Evolutionary conservation across 2,888 invertebrate species (phyloP).

Genomic region (Leptinotarsa rubiginosa): DNA sequence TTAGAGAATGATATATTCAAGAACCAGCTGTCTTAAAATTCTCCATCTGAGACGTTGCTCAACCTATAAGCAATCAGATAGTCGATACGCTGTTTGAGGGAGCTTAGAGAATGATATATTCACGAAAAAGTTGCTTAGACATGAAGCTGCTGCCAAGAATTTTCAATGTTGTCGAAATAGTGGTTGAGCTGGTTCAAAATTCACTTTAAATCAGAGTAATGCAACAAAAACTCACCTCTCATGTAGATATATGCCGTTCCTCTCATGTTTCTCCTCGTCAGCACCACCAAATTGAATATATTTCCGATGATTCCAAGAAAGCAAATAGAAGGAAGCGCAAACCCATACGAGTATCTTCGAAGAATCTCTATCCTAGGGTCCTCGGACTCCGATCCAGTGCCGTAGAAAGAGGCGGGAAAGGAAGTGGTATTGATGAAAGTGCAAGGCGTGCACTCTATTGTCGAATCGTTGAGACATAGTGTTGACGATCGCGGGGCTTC

Average conservation of each 20-base stretch:
- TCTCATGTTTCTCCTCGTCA: slow-evolving; percentile 81
- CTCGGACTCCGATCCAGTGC: slow-evolving; percentile 62
- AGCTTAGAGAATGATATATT: no score
- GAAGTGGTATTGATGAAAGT: slow-evolving; percentile 58
- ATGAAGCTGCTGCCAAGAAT: no score
- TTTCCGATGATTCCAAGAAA: slow-evolving; percentile 82
- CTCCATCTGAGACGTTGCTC: no score
- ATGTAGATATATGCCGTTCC: slow-evolving; percentile 85
- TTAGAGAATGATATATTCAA: no score
- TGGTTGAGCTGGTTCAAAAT: no score
- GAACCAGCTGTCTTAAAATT: no score
- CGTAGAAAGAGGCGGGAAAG: slow-evolving; percentile 55
- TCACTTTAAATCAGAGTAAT: no score
- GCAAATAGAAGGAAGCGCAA: slow-evolving; percentile 78
- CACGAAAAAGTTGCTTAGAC: no score
- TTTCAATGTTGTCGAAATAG: no score
- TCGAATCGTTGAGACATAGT: slow-evolving; percentile 59
- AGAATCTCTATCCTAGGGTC: slow-evolving; percentile 73
- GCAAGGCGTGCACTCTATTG: slow-evolving; percentile 60
- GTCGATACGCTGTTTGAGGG: no score
- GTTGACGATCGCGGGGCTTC: slow-evolving; percentile 59
- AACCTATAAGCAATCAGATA: no score
- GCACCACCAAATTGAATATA: slow-evolving; percentile 80
- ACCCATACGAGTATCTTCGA: slow-evolving; percentile 74
- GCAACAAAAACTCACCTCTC: slow-evolving; percentile 71